A percentile compares a stretch with the other conserved stretches of the same genome.
These are phyloP conservation scores for Leptodactylus fallax DNA, from an alignment of 2,797 vertebrate species.

Conservation along the genomic window DNA sequence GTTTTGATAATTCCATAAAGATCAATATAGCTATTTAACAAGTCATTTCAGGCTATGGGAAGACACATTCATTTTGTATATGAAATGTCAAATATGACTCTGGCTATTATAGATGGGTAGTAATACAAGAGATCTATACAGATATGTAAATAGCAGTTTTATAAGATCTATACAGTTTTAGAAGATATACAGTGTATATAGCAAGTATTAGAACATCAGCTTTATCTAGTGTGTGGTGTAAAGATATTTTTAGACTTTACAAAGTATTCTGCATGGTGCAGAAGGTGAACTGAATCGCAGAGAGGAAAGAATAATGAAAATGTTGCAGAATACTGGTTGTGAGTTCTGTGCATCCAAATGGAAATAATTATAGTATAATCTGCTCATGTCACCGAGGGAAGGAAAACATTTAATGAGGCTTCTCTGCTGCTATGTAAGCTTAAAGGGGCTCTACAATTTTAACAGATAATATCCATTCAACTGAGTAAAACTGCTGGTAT, in stretches of 20 bases:
- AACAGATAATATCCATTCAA: not conserved
- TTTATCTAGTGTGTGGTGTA: not conserved
- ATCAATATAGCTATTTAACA: too few species aligned
- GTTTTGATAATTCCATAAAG: too few species aligned
- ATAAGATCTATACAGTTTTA: too few species aligned
- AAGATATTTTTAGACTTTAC: not conserved
- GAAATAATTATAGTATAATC: not conserved
- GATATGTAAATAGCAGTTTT: too few species aligned
- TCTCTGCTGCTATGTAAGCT: not conserved
- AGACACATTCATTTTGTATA: too few species aligned
- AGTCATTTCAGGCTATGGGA: too few species aligned
- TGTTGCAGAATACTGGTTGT: not conserved
- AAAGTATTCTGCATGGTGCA: not conserved
- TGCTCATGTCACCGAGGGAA: not conserved
- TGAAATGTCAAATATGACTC: too few species aligned
- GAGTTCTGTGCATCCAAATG: slow-evolving; percentile 5
- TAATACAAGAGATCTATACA: too few species aligned
- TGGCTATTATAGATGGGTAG: too few species aligned
- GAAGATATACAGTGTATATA: not conserved
- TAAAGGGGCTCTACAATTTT: not conserved
- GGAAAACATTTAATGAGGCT: not conserved
- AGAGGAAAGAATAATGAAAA: not conserved
- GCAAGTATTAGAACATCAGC: not conserved
- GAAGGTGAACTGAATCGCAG: not conserved
- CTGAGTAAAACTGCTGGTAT: not conserved